phyloP scores from a whole-genome alignment of 2,888 invertebrate genomes.

The Octodonta nipae region DNA sequence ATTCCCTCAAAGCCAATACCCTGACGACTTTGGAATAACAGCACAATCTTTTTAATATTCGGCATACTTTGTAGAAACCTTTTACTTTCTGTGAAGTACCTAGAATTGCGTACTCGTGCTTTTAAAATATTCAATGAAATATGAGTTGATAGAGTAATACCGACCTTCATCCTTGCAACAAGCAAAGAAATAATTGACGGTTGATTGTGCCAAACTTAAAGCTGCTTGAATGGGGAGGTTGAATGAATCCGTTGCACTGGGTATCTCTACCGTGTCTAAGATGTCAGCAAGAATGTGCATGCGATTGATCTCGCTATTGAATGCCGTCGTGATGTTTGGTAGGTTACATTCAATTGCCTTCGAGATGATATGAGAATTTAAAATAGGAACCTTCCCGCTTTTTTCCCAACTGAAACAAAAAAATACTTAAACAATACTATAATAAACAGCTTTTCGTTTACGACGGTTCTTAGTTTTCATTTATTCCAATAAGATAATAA shows the following conservation, averaged over 20 bases:
- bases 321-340: constrained; percentile 34
- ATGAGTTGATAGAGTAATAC: not conserved
- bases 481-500: too few species aligned
- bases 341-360: constrained; percentile 38
- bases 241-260: constrained; percentile 34
- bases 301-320: constrained; percentile 31
- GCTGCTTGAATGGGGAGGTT: constrained; percentile 51
- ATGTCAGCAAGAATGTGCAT: constrained; percentile 47
- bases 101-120: constrained; percentile 25
- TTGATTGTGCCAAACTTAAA: constrained; percentile 55
- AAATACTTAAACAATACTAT: constrained; percentile 1
- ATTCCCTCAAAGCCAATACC: constrained; percentile 55
- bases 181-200: constrained; percentile 64
- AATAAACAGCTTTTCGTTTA: too few species aligned
- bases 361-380: constrained; percentile 36
- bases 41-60: constrained; percentile 52
- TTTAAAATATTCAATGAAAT: constrained; percentile 3
- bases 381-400: constrained; percentile 32
- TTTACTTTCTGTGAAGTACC: constrained; percentile 48
- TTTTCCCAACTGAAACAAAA: constrained; percentile 48
- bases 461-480: too few species aligned
- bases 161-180: constrained; percentile 55
- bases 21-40: constrained; percentile 55
- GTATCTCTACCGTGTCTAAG: constrained; percentile 51
- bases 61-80: constrained; percentile 50